These are phyloP conservation scores for Tursiops truncatus DNA, from an alignment of 2,113 vertebrate genomes.

Conservation along the genomic window DNA sequence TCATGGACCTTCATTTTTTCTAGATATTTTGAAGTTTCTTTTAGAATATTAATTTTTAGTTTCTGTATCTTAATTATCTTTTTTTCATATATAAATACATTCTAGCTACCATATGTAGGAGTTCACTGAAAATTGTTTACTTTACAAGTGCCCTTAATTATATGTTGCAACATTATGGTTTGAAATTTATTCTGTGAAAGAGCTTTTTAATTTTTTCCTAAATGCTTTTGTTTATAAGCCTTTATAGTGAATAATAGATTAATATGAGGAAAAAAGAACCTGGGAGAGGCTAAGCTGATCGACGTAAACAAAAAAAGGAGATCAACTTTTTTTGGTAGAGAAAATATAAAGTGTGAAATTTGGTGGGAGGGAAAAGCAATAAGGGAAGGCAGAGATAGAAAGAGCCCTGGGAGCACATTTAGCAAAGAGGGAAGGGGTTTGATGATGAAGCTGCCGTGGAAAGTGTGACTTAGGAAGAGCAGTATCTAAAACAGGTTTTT, in stretches of 20 bases:
- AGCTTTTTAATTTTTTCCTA: background rate
- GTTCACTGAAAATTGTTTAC: background rate
- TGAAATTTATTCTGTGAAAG: background rate
- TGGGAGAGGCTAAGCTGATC: background rate
- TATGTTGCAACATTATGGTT: background rate
- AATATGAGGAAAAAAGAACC: background rate
- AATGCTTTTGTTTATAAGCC: background rate
- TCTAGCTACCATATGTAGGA: background rate
- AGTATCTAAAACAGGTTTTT: background rate
- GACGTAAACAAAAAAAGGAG: background rate
- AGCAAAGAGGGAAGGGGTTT: background rate
- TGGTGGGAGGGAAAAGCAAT: background rate
- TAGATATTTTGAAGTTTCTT: background rate
- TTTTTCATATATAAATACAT: background rate
- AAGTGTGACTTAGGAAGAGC: background rate
- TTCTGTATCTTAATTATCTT: background rate
- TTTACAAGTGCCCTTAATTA: background rate
- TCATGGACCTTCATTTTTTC: background rate
- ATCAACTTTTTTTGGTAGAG: background rate
- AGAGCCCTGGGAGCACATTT: background rate
- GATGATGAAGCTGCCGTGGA: background rate
- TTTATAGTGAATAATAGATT: background rate
- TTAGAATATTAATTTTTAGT: background rate
- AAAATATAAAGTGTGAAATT: background rate
- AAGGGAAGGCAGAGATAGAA: background rate